These are phyloP conservation scores for Coilia nasus DNA, from an alignment of 2,797 vertebrate species.

Conservation along the genomic window DNA sequence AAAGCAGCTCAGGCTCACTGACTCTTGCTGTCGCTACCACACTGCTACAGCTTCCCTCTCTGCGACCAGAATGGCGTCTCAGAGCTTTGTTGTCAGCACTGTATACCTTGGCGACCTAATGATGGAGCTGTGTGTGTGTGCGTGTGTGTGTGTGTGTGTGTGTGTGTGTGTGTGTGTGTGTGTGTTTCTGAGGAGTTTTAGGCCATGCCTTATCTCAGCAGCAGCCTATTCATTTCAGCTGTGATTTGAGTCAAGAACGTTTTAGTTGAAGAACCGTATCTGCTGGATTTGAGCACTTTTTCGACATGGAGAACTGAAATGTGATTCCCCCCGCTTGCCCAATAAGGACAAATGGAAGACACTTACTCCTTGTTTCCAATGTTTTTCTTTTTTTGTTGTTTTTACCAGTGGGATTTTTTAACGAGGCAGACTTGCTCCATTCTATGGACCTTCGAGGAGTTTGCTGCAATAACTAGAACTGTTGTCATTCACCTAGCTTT, in stretches of 20 bases:
- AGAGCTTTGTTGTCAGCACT: not conserved
- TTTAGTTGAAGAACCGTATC: not conserved
- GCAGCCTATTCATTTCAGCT: not conserved
- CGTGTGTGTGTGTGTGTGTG: conserved; percentile 14
- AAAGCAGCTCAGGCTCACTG: not conserved
- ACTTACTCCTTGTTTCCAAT: not conserved
- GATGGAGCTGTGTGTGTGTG: not conserved
- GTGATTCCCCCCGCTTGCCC: not conserved
- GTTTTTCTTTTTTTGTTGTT: not conserved
- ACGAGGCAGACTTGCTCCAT: not conserved
- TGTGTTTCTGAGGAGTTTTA: not conserved
- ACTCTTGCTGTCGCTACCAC: not conserved
- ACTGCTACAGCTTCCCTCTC: not conserved
- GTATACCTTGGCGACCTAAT: not conserved
- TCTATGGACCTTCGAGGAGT: not conserved
- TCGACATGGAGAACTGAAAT: not conserved
- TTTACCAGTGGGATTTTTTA: not conserved
- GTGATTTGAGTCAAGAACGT: not conserved
- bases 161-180: not conserved
- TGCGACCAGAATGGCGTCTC: not conserved
- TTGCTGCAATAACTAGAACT: not conserved
- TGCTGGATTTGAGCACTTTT: not conserved
- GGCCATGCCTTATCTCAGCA: conserved; percentile 1
- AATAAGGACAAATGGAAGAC: not conserved
- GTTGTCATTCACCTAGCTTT: not conserved